These are phyloP conservation scores for Engraulis encrasicolus DNA, from an alignment of 2,113 vertebrate genomes.

Conservation along the genomic window DNA sequence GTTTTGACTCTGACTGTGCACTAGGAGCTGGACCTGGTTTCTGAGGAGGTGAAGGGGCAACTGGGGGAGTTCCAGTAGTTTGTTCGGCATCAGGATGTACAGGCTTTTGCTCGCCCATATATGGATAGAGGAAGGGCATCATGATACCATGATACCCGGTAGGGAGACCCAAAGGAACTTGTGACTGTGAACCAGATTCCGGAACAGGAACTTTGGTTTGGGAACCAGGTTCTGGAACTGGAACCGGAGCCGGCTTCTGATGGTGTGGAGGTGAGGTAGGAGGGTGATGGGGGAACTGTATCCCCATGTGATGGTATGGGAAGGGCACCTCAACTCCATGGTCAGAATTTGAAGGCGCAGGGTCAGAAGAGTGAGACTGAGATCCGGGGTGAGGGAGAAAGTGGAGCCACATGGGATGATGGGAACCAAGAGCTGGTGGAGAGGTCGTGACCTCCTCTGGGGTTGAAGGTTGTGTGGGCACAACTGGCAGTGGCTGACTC, in stretches of 20 bases:
- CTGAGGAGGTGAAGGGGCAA: background rate
- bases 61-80: background rate
- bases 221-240: background rate
- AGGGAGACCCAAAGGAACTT: conserved; percentile 11
- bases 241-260: background rate
- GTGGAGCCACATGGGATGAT: no score
- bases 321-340: background rate
- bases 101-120: background rate
- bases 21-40: background rate
- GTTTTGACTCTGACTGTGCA: background rate
- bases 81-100: background rate
- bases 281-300: background rate
- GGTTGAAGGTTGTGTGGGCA: no score
- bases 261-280: background rate
- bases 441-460: no score
- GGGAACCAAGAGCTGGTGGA: no score
- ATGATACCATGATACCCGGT: background rate
- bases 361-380: no score
- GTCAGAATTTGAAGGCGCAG: no score
- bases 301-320: background rate
- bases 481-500: no score
- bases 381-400: no score
- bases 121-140: background rate
- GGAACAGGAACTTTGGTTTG: no score
- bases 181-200: conserved; percentile 19